A percentile compares a stretch with the other conserved stretches of the same genome.
Conservation (phyloP, 2,113 vertebrate genomes). For the Todiramphus chloris region DNA sequence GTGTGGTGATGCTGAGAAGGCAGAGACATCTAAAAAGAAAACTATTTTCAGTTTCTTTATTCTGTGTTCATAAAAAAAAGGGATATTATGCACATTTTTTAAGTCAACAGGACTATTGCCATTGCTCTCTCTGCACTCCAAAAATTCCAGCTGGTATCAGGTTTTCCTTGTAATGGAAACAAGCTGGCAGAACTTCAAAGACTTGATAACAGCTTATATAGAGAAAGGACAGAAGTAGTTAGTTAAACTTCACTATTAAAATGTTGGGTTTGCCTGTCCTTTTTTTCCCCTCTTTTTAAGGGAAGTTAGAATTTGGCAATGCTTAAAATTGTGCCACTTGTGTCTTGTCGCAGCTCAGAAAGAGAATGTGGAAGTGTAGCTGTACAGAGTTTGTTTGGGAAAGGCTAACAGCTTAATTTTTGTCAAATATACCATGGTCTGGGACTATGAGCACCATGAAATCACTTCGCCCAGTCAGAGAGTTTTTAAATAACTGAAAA, state of each 20-base stretch:
- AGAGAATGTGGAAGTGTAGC: background rate
- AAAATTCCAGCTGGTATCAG: slow-evolving; percentile 58
- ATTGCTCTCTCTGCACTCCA: background rate
- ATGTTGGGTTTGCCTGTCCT: background rate
- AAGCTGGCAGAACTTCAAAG: slow-evolving; percentile 60
- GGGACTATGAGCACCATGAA: background rate
- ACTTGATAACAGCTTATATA: slow-evolving; percentile 36
- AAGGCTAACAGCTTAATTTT: background rate
- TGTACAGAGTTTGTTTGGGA: background rate
- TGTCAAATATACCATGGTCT: background rate
- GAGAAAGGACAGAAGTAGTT: background rate
- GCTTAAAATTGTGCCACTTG: background rate
- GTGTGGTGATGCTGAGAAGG: background rate
- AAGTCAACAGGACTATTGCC: slow-evolving; percentile 5
- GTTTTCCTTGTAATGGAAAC: slow-evolving; percentile 66
- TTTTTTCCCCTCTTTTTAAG: background rate
- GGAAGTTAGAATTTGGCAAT: background rate
- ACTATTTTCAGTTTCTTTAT: background rate
- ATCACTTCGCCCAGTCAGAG: background rate
- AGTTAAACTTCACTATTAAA: background rate
- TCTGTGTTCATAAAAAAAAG: background rate
- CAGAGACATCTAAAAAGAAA: background rate
- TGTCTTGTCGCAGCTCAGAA: background rate
- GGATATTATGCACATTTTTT: background rate
- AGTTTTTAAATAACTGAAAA: background rate